Conservation (phyloP, 2,113 vertebrate species). For the Leptocoma aspasia region DNA sequence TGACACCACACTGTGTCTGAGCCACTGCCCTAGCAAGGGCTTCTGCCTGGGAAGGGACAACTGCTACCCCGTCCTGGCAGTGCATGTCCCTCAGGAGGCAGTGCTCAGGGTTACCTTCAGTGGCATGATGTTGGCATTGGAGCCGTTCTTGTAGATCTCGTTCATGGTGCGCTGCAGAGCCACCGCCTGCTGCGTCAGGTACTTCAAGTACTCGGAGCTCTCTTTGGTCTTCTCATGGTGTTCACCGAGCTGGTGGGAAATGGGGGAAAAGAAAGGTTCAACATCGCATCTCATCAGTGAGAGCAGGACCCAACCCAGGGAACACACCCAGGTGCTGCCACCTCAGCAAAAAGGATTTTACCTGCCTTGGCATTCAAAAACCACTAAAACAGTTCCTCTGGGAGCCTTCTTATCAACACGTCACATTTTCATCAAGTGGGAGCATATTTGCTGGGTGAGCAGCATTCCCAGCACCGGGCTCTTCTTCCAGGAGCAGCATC, state of each 20-base stretch:
- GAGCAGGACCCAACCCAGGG: neutral
- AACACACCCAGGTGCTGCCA: neutral
- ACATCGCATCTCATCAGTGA: neutral
- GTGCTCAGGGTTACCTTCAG: conserved; percentile 80
- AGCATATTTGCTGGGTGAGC: neutral
- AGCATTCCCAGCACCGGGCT: neutral
- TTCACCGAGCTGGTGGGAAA: conserved; percentile 85
- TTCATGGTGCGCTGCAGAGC: conserved; percentile 99
- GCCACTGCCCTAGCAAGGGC: neutral
- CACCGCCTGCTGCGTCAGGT: conserved; percentile 96
- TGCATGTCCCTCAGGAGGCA: rapidly evolving
- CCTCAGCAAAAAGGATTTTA: neutral
- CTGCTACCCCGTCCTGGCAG: rapidly evolving
- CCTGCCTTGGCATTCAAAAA: neutral
- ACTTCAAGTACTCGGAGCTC: conserved; percentile 97
- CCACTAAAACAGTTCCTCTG: neutral
- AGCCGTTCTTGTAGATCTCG: conserved; percentile 97
- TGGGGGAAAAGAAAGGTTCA: no score
- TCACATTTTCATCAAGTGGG: neutral
- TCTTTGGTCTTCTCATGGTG: conserved; percentile 97
- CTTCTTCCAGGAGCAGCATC: neutral
- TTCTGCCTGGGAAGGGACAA: neutral
- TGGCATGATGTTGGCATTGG: conserved; percentile 92
- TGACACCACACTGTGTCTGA: rapidly evolving
- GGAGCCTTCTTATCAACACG: neutral